Base-by-base conservation (phyloP, 2,888 invertebrate species). In the Brachyopa scutellaris region DNA sequence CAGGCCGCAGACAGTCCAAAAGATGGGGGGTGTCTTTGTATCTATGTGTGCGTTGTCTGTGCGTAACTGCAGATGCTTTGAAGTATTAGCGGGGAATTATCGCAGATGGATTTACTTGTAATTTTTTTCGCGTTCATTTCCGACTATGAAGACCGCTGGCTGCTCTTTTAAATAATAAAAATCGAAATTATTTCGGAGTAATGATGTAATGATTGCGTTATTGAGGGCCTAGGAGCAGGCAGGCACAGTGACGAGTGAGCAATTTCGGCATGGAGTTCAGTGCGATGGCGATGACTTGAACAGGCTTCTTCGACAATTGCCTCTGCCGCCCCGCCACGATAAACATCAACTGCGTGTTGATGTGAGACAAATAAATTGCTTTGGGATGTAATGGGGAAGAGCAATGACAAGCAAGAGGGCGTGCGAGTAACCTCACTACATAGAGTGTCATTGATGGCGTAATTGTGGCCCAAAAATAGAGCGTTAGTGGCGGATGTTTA, bases 111-210 rank as follows among this genome's bases (percentile, higher is more conserved):
- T n/a, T 47, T 38, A n/a, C 3, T 21, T 13, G 7, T 7, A 23
- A 11, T 23, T 13, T 8, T 55, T 55, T 55, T 36, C 36, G 19
- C n/a, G n/a, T n/a, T n/a, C n/a, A n/a, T n/a, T n/a, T n/a, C n/a
- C n/a, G n/a, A n/a, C n/a, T n/a, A n/a, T n/a, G 55, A 38, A 26
- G 55, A 57, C 23, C 9, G 26, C 55, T 38, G 15, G n/a, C 23
- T 57, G 38, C 45, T 45, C 29, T 33, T 31, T n/a, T 64, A 38
- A 38, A 49, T 38, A 64, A 29, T 51, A 66, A 77, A 70, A 70
- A 76, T 38, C 53, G 69, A 76, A 66, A 79, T 79, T 73, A 73
- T 79, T 79, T 74, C 55, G 17, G 49, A 62, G 49, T 47, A 74
- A 36, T 79, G 79, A 79, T 74, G 79, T 79, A 79, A 79, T 74